phyloP scores from a whole-genome alignment of 1,140 invertebrate species.

The Drosophila guanche region DNA sequence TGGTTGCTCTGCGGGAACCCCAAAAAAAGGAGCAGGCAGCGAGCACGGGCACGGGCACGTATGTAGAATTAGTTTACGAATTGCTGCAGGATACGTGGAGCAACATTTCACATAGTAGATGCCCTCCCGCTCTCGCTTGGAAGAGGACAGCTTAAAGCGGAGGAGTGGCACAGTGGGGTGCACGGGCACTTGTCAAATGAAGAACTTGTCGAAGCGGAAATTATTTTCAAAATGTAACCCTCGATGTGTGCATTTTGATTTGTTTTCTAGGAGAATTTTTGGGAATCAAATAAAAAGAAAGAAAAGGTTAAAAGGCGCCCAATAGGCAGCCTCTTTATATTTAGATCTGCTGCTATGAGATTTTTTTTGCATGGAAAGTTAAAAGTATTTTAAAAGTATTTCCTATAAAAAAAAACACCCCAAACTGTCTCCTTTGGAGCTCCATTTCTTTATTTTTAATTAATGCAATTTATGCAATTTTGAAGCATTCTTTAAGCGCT shows the following conservation, averaged over 20 bases:
- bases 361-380: too few species aligned
- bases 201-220: slow-evolving; percentile 43
- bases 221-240: slow-evolving; percentile 27
- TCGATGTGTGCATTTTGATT: too few species aligned
- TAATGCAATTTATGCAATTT: neutral
- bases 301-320: too few species aligned
- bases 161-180: slow-evolving; percentile 38
- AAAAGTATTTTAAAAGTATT: too few species aligned
- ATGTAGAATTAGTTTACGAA: slow-evolving; percentile 81
- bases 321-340: too few species aligned
- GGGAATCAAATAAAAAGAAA: too few species aligned
- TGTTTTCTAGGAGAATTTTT: too few species aligned
- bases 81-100: slow-evolving; percentile 78
- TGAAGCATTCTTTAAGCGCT: neutral
- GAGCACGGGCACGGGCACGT: slow-evolving; percentile 75
- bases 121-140: slow-evolving; percentile 1
- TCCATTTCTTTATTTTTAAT: too few species aligned
- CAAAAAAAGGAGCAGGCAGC: slow-evolving; percentile 6
- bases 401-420: too few species aligned
- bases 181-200: slow-evolving; percentile 38
- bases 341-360: too few species aligned
- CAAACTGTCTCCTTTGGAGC: too few species aligned
- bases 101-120: slow-evolving; percentile 62
- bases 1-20: slow-evolving; percentile 44
- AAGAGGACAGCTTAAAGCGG: slow-evolving; percentile 16